Evolutionary conservation across 2,888 invertebrate genomes (phyloP), one percentile per base, ranked within the genome.

Genomic region (Cryptophagus acutangulus): DNA sequence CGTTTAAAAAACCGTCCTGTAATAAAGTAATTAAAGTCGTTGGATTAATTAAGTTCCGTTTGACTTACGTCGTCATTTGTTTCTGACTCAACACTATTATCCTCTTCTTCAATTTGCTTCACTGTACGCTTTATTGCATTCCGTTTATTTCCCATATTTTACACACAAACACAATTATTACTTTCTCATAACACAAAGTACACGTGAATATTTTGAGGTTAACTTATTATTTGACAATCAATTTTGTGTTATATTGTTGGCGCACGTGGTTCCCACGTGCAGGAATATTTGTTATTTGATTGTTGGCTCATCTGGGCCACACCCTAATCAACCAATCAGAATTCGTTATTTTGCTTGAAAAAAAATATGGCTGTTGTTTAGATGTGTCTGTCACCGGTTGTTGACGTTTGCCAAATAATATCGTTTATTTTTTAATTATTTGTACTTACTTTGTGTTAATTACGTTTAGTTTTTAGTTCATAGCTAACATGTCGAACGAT

Each of bases 401-500:
- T 13, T 26, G 12, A 20, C 15, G 17, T 31, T 14, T 16, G 15
- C 17, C 9, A 42, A 42, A 45, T n/a, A n/a, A 40, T 38, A 36
- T 39, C 16, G 38, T 38, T 34, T 35, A 10, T 17, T 35, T 34
- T 24, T 45, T 34, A 41, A 39, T 31, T 18, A 33, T 29, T 30
- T 30, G 39, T 43, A 45, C 42, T 43, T 39, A 42, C 43, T 14
- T n/a, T n/a, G n/a, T n/a, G n/a, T n/a, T n/a, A n/a, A n/a, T n/a
- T n/a, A n/a, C n/a, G n/a, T n/a, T n/a, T n/a, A n/a, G n/a, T n/a
- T n/a, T n/a, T n/a, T 48, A 42, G 28, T 41, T 43, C 26, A 25
- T 40, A 16, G 33, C 18, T 16, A 44, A 45, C 57, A 78, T 78
- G 78, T 77, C 78, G 15, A 78, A 71, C 62, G 79, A 79, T 62